These are phyloP conservation scores for Heterodera schachtii DNA, from an alignment of 1,140 invertebrate species.

Conservation along the genomic window DNA sequence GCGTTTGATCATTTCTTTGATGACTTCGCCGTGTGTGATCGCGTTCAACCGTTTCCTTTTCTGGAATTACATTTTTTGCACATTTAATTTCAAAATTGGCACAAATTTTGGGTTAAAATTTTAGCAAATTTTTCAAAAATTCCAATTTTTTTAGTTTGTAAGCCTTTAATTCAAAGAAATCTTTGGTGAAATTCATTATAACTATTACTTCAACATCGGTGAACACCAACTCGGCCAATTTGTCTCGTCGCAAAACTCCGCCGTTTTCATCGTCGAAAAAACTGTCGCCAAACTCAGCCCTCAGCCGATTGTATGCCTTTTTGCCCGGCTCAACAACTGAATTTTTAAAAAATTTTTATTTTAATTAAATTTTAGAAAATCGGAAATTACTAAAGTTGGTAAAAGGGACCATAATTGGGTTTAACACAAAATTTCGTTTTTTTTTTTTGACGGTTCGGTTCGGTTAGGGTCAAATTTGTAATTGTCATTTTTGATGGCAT, in stretches of 20 bases:
- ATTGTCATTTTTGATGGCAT: no score
- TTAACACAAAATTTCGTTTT: no score
- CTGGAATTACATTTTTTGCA: background rate
- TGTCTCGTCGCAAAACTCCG: slow-evolving; percentile 10
- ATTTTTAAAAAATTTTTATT: background rate
- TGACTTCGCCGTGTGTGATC: slow-evolving; percentile 16
- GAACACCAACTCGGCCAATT: slow-evolving; percentile 5
- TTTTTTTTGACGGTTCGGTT: no score
- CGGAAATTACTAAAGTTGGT: no score
- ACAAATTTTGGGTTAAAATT: background rate
- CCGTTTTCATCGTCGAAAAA: slow-evolving; percentile 13
- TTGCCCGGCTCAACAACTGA: slow-evolving; percentile 25
- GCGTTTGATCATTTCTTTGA: slow-evolving; percentile 10
- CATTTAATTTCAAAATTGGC: no score
- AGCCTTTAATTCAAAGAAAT: no score
- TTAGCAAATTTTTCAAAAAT: background rate
- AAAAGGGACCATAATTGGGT: no score
- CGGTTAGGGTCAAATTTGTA: no score
- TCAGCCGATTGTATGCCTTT: slow-evolving; percentile 17
- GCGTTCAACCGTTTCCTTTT: slow-evolving; percentile 8
- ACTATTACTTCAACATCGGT: slow-evolving; percentile 11
- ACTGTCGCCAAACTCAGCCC: slow-evolving; percentile 13
- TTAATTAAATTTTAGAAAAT: background rate
- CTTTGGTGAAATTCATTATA: no score
- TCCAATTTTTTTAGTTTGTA: background rate